phyloP scores from a whole-genome alignment of 2,888 invertebrate species.

The Carabus problematicus region DNA sequence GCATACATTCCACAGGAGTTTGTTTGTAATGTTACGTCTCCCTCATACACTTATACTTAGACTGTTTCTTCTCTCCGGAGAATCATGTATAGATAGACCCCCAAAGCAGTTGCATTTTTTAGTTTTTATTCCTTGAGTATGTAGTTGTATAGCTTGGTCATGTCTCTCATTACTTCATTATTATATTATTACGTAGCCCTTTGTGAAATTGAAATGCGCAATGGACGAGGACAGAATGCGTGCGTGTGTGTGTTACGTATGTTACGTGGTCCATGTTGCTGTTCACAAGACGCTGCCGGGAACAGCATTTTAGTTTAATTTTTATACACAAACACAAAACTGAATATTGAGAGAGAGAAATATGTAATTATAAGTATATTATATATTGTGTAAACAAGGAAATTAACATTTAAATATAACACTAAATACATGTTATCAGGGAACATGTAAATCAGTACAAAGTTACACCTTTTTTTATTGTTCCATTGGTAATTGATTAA shows the following conservation, averaged over 20 bases:
- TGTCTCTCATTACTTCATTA: slow-evolving; percentile 23
- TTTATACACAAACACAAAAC: slow-evolving; percentile 42
- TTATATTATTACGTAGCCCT: too few species aligned
- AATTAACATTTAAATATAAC: slow-evolving; percentile 20
- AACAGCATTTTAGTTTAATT: slow-evolving; percentile 40
- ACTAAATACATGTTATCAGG: slow-evolving; percentile 40
- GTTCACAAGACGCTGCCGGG: slow-evolving; percentile 17
- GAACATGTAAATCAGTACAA: slow-evolving; percentile 43
- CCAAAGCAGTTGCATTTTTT: not conserved
- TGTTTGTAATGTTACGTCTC: slow-evolving; percentile 25
- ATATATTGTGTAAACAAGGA: slow-evolving; percentile 23
- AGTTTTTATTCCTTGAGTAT: not conserved
- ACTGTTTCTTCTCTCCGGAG: not conserved
- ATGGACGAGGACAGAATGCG: slow-evolving; percentile 38
- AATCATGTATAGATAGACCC: too few species aligned
- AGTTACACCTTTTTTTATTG: slow-evolving; percentile 39
- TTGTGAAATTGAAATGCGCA: slow-evolving; percentile 22
- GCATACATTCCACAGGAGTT: slow-evolving; percentile 37
- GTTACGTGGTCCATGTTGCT: slow-evolving; percentile 32
- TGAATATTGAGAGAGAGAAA: slow-evolving; percentile 25
- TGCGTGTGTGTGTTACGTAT: not conserved
- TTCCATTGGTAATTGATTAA: slow-evolving; percentile 32
- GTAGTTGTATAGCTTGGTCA: too few species aligned
- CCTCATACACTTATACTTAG: slow-evolving; percentile 27
- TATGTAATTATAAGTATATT: slow-evolving; percentile 36